phyloP scores from a whole-genome alignment of 2,113 vertebrate genomes.

The Solenodon paradoxus region DNA sequence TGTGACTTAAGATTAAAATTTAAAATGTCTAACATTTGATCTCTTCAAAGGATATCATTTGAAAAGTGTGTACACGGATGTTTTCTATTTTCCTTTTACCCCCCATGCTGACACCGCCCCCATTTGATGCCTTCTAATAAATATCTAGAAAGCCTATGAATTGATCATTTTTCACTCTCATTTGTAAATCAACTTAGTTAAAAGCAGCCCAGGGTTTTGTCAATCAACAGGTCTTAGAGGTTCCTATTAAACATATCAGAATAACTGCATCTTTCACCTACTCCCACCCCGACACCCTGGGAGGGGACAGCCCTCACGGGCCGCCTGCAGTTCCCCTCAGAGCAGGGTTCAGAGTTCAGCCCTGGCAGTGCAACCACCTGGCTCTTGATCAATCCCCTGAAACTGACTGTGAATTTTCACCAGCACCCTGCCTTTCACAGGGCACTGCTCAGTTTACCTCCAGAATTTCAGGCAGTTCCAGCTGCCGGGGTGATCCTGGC shows the following conservation, averaged over 20 bases:
- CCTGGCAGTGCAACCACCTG: background rate
- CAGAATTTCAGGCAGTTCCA: background rate
- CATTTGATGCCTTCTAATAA: background rate
- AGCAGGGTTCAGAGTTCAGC: background rate
- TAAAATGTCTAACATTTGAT: background rate
- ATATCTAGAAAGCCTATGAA: background rate
- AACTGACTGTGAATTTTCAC: background rate
- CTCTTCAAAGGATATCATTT: conserved; percentile 24
- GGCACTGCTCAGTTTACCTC: background rate
- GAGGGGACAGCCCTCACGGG: background rate
- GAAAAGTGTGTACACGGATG: background rate
- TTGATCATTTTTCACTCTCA: background rate
- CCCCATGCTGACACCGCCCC: background rate
- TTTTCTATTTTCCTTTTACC: conserved; percentile 43
- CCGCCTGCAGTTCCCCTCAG: background rate
- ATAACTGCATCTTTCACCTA: background rate
- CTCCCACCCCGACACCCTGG: background rate
- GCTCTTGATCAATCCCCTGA: background rate
- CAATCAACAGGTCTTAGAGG: background rate
- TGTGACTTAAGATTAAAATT: no score
- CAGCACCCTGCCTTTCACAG: background rate
- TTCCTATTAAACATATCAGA: background rate
- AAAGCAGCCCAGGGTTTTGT: background rate
- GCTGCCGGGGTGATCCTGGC: background rate
- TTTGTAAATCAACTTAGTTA: background rate